phyloP scores from a whole-genome alignment of 92 coral and sea anemone species.

The Epizoanthus stellaris region DNA sequence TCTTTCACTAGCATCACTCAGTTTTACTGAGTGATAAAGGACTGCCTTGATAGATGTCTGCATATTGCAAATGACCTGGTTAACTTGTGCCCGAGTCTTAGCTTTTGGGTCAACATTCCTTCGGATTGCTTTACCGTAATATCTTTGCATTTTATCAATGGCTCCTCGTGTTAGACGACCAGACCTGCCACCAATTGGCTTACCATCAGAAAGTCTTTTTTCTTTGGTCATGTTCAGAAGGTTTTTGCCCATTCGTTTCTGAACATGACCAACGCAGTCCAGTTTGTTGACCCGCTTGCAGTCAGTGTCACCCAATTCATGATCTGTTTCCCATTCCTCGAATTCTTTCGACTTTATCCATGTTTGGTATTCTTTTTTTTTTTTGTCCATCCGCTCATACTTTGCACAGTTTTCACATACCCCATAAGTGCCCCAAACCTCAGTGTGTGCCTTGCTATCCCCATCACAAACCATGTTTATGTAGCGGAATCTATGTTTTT shows the following conservation, averaged over 20 bases:
- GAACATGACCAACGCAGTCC: not conserved
- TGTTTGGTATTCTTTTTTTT: constrained; percentile 15
- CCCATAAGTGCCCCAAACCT: constrained; percentile 42
- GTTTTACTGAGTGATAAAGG: constrained; percentile 20
- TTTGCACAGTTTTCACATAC: constrained; percentile 33
- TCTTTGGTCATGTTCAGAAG: constrained; percentile 2
- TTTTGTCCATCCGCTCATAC: constrained; percentile 47
- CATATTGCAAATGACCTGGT: constrained; percentile 18
- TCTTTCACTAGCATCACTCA: constrained; percentile 1
- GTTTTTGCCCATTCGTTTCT: not conserved
- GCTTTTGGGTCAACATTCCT: constrained; percentile 30
- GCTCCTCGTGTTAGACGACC: constrained; percentile 34
- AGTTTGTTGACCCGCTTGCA: not conserved
- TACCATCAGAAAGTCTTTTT: constrained; percentile 15
- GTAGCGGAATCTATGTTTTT: constrained; percentile 4
- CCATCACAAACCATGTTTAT: constrained; percentile 48
- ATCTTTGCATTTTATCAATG: constrained; percentile 30
- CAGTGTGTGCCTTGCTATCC: constrained; percentile 32
- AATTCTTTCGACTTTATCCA: constrained; percentile 30
- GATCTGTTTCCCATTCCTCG: constrained; percentile 31
- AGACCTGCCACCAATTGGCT: not conserved
- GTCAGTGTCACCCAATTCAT: constrained; percentile 13
- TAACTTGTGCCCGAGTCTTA: not conserved
- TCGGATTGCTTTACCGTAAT: constrained; percentile 42
- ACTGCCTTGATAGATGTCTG: constrained; percentile 17